phyloP scores from a whole-genome alignment of 2,888 invertebrate genomes.

The Eremobia ochroleuca region DNA sequence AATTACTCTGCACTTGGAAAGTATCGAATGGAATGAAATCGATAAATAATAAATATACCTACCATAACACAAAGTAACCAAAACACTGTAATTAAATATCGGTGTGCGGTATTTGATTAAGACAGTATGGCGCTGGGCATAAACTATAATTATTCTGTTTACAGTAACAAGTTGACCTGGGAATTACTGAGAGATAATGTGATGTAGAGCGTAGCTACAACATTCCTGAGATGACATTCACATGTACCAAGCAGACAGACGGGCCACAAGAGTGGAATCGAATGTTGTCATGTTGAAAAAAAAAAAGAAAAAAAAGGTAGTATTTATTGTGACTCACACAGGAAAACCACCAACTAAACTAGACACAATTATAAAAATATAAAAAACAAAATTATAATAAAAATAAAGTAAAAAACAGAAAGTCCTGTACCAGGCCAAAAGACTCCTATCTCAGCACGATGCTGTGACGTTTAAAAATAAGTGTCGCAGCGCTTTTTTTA shows the following conservation, averaged over 20 bases:
- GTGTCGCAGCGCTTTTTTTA: not conserved
- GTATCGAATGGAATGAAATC: not conserved
- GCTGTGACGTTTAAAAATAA: too few relatives aligned
- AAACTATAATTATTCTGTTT: conserved; percentile 40
- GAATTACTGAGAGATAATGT: conserved; percentile 35
- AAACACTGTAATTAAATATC: not conserved
- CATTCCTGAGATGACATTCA: conserved; percentile 38
- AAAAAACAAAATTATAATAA: too few relatives aligned
- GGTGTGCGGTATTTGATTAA: conserved; percentile 6
- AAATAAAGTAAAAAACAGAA: too few relatives aligned
- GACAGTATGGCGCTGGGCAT: conserved; percentile 39
- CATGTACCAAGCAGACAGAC: conserved; percentile 30
- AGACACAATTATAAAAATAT: not conserved
- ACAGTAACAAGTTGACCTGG: conserved; percentile 40
- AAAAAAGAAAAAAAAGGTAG: too few relatives aligned
- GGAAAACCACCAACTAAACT: not conserved
- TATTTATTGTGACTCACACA: too few relatives aligned
- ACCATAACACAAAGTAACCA: not conserved
- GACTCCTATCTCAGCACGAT: too few relatives aligned
- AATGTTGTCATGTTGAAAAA: not conserved
- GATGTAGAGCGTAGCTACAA: conserved; percentile 1
- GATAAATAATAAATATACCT: not conserved
- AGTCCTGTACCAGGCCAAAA: too few relatives aligned
- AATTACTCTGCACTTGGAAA: not conserved
- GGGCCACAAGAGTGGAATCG: not conserved